Conservation (phyloP, 2,113 vertebrate genomes). For the Platanista minor region DNA sequence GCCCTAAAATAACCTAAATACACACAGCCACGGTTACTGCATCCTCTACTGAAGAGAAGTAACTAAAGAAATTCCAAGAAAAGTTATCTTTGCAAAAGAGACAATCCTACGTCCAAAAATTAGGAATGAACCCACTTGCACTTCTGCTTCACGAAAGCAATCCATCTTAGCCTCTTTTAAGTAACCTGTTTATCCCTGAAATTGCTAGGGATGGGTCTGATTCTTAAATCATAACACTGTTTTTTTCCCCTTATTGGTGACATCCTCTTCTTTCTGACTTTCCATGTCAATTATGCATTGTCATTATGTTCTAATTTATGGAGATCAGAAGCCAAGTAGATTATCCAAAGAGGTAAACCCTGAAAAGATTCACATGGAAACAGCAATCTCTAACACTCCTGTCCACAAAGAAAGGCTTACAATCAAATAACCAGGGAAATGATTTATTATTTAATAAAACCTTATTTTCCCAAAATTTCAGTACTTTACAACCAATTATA, state of each 20-base stretch:
- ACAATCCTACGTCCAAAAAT: background rate
- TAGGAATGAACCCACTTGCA: background rate
- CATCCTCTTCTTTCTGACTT: background rate
- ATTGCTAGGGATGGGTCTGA: background rate
- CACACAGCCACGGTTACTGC: background rate
- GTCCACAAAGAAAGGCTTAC: background rate
- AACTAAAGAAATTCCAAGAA: background rate
- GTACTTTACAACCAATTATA: slow-evolving; percentile 8
- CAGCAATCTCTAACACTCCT: background rate
- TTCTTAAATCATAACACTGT: background rate
- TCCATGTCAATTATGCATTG: background rate
- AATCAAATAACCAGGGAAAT: background rate
- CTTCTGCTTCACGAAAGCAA: background rate
- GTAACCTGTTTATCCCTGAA: background rate
- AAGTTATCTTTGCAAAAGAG: background rate
- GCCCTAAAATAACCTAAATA: background rate
- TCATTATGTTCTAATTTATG: background rate
- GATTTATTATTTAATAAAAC: slow-evolving; percentile 52
- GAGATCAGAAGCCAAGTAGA: background rate
- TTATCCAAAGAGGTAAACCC: background rate
- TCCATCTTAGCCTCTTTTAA: background rate
- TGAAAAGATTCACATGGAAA: background rate
- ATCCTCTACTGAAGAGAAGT: background rate
- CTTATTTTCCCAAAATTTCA: background rate
- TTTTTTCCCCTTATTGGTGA: background rate